Conservation (phyloP, 2,888 invertebrate species). For the Notodonta ziczac region DNA sequence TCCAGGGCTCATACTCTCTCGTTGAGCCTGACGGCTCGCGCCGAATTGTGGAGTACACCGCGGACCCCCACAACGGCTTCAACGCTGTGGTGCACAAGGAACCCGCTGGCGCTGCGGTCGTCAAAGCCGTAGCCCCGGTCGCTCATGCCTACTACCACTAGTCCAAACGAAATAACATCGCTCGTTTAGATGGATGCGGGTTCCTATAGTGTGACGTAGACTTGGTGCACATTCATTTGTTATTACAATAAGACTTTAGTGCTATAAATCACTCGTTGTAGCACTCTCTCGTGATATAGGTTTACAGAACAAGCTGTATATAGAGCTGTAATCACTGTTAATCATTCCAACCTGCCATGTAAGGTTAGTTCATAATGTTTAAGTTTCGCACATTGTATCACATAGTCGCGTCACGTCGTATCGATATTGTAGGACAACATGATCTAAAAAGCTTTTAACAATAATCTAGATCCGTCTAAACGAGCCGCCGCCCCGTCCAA, state of each 20-base stretch:
- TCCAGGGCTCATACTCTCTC: conserved; percentile 86
- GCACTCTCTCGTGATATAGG: neutral
- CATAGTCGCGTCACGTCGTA: conserved; percentile 11
- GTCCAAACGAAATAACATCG: conserved; percentile 31
- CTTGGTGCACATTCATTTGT: neutral
- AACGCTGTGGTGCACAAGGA: conserved; percentile 88
- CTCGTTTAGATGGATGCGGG: conserved; percentile 25
- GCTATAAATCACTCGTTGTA: neutral
- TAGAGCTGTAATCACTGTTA: neutral
- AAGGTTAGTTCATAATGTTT: conserved; percentile 13
- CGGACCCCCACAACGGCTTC: conserved; percentile 87
- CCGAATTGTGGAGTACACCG: conserved; percentile 86
- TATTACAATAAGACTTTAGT: neutral
- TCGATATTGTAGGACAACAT: conserved; percentile 16
- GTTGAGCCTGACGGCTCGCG: conserved; percentile 87
- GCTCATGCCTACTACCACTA: conserved; percentile 65
- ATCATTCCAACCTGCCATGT: conserved; percentile 12
- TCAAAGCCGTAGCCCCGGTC: conserved; percentile 68
- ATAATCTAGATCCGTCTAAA: conserved; percentile 49
- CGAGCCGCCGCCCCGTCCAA: conserved; percentile 36
- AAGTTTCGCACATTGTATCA: conserved; percentile 18
- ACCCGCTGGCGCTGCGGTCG: conserved; percentile 76
- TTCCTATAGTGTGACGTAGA: neutral
- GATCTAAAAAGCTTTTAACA: conserved; percentile 18
- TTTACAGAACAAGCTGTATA: neutral